Conservation (phyloP, 2,113 vertebrate species). For the Catagonus wagneri region DNA sequence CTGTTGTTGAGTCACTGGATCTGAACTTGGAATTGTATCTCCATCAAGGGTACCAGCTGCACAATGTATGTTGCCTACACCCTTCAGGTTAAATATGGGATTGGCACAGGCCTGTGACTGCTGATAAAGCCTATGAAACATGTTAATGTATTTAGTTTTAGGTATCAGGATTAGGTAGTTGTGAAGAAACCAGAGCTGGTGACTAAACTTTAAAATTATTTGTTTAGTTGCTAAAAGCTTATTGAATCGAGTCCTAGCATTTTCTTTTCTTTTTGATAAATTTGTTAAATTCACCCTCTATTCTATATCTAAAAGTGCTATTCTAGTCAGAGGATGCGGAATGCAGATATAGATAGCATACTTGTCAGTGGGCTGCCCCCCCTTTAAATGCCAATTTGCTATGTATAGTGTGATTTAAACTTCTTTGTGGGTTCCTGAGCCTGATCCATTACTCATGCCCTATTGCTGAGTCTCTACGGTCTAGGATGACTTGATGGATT, state of each 20-base stretch:
- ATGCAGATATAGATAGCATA: not conserved
- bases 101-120: not conserved
- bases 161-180: not conserved
- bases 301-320: not conserved
- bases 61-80: not conserved
- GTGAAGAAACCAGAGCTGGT: not conserved
- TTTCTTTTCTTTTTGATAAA: not conserved
- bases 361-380: not conserved
- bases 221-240: constrained; percentile 41
- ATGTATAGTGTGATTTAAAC: constrained; percentile 39
- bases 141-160: not conserved
- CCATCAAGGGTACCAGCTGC: not conserved
- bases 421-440: constrained; percentile 37
- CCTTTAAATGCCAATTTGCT: not conserved
- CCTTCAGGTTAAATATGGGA: not conserved
- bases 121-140: not conserved
- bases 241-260: not conserved
- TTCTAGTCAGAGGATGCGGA: not conserved
- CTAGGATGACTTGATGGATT: constrained; percentile 42
- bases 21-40: constrained; percentile 31
- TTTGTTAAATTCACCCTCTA: not conserved
- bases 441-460: constrained; percentile 46
- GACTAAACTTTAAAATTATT: constrained; percentile 30
- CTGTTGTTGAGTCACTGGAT: not conserved
- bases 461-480: not conserved